phyloP scores from a whole-genome alignment of 2,888 invertebrate species.

The Petrolisthes cinctipes region DNA sequence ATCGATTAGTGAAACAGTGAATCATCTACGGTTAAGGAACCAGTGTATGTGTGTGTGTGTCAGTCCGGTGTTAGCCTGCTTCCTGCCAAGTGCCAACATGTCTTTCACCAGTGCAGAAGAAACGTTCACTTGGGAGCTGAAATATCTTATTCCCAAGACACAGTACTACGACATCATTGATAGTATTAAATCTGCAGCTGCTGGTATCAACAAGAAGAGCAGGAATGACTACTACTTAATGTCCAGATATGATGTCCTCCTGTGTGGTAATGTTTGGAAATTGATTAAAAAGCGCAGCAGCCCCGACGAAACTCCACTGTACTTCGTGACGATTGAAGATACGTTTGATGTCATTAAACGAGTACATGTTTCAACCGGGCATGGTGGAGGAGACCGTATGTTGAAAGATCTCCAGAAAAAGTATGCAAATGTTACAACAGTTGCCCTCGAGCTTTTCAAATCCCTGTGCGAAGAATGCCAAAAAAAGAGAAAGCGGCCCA shows the following conservation, averaged over 20 bases:
- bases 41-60: no score
- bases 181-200: background rate
- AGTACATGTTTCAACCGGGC: constrained; percentile 23
- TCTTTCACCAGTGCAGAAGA: background rate
- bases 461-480: constrained; percentile 20
- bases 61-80: no score
- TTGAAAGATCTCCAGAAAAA: constrained; percentile 22
- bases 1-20: no score
- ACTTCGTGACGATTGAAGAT: constrained; percentile 40
- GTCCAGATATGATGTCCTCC: constrained; percentile 22
- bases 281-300: constrained; percentile 12
- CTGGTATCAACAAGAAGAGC: no score
- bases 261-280: constrained; percentile 32
- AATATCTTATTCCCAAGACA: constrained; percentile 31
- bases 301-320: constrained; percentile 19
- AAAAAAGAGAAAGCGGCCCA: constrained; percentile 29
- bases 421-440: constrained; percentile 28
- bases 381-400: constrained; percentile 41
- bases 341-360: constrained; percentile 34
- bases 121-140: constrained; percentile 20
- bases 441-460: constrained; percentile 39
- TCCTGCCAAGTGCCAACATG: no score
- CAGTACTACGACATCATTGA: constrained; percentile 30
- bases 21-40: no score
- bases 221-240: no score